Conservation (phyloP, 2,797 vertebrate genomes). For the Podargus strigoides region DNA sequence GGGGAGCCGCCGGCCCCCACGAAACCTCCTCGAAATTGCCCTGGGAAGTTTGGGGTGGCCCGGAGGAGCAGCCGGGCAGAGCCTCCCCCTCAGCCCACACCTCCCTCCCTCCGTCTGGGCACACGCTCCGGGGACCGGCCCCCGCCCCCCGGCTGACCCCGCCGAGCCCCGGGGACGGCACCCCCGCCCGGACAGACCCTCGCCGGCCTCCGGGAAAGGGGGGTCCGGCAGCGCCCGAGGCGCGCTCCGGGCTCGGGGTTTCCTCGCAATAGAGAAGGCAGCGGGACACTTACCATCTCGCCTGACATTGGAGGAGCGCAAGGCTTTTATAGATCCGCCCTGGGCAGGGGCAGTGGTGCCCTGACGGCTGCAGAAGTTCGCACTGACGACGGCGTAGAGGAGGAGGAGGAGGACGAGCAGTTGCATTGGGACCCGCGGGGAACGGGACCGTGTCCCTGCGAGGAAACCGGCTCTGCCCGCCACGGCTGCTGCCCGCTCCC, state of each 20-base stretch:
- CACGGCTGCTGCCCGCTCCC: not conserved
- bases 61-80: not conserved
- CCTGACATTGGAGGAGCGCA: slow-evolving; percentile 70
- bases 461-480: not conserved
- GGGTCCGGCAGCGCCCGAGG: not conserved
- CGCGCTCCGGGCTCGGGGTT: not conserved
- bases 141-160: not conserved
- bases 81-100: not conserved
- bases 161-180: not conserved
- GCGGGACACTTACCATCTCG: slow-evolving; percentile 71
- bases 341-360: slow-evolving; percentile 65
- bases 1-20: not conserved
- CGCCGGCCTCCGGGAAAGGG: not conserved
- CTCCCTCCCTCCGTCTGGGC: not conserved
- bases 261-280: not conserved
- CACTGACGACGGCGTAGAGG: slow-evolving; percentile 54
- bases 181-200: too few relatives aligned
- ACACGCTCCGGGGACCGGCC: not conserved
- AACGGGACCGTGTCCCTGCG: not conserved
- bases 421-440: slow-evolving; percentile 67
- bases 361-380: slow-evolving; percentile 69
- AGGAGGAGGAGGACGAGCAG: slow-evolving; percentile 64
- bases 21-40: not conserved
- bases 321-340: slow-evolving; percentile 72
- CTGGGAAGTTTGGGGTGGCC: not conserved